Base-by-base conservation (phyloP, 2,113 vertebrate species). In the Murina feae region DNA sequence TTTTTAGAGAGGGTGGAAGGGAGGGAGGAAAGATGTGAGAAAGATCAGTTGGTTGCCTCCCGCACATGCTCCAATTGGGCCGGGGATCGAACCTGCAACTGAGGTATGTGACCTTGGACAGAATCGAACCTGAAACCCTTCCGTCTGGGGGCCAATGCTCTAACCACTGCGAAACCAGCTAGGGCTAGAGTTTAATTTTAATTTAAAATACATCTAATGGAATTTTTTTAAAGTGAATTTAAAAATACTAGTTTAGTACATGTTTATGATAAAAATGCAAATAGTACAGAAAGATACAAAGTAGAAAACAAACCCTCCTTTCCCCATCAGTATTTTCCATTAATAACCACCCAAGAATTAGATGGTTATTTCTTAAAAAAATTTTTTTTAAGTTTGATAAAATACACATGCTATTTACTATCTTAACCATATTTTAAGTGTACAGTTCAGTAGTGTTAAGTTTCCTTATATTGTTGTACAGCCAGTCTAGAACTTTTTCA, bases 131-230 rank as follows among this genome's bases (percentile, higher is more conserved):
- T 58, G 55, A 58, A 58, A 58, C 55, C 55, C 55, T 58, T 58
- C 21, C 23, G 55, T 58, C 55, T 25, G 55, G 23, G 55, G 55
- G 8, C 21, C 55, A 58, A 10, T 58, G 55, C 55, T 58, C 21
- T 58, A 58, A 58, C 21, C 9, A 58, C 55, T 58, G 25, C 9
- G 1, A 58, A 58, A 58, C 21, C 21, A 4, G 21, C 55, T 58
- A 58, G 55, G 55, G 55, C 35, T 86, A 49, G 42, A 81, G 7
- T 85, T 91, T 78, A 63, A 85, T 88, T 90, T 95, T 44, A 90
- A 78, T 53, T 82, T 69, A 63, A 42, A 93, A 86, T 60, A 55
- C 2, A 78, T 17, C 1, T 65, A 63, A 12, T 69, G 35, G 32
- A 51, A 51, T 44, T 93, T 75, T 90, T 20, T 21, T 82, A 81